Evolutionary conservation across 2,797 vertebrate genomes (phyloP).

Genomic region (Spinus olivaceus): DNA sequence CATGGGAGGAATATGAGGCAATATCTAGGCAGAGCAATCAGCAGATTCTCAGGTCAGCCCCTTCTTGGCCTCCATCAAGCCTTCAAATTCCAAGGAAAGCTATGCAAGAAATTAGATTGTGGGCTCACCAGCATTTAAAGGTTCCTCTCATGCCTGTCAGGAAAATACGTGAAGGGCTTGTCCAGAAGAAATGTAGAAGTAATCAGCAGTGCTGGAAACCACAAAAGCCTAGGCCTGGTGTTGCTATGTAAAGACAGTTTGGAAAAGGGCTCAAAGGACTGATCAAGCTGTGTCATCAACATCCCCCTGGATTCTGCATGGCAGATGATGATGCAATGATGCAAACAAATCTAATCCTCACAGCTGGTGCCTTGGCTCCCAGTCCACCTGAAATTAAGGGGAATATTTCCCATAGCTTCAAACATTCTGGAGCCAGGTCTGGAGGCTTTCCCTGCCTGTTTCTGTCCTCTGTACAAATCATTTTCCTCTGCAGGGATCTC

Average conservation of each 20-base stretch:
- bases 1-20: neutral
- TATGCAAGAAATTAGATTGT: neutral
- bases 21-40: neutral
- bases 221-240: neutral
- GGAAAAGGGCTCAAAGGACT: neutral
- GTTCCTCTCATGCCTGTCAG: neutral
- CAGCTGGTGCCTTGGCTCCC: constrained; percentile 7
- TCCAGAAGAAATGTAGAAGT: neutral
- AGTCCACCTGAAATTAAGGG: neutral
- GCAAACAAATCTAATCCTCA: constrained; percentile 18
- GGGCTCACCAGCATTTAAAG: neutral
- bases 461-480: neutral
- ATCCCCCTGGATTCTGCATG: neutral
- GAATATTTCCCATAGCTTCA: constrained; percentile 6
- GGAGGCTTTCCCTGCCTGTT: neutral
- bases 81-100: neutral
- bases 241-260: neutral
- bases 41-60: neutral
- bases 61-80: neutral
- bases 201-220: neutral
- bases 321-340: constrained; percentile 11
- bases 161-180: neutral
- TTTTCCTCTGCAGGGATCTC: neutral
- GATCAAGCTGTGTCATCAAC: neutral
- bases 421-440: neutral